A percentile compares a stretch with the other conserved stretches of the same genome.
Evolutionary conservation across 2,113 vertebrate species (phyloP).

Genomic region (Puntigrus tetrazona): DNA sequence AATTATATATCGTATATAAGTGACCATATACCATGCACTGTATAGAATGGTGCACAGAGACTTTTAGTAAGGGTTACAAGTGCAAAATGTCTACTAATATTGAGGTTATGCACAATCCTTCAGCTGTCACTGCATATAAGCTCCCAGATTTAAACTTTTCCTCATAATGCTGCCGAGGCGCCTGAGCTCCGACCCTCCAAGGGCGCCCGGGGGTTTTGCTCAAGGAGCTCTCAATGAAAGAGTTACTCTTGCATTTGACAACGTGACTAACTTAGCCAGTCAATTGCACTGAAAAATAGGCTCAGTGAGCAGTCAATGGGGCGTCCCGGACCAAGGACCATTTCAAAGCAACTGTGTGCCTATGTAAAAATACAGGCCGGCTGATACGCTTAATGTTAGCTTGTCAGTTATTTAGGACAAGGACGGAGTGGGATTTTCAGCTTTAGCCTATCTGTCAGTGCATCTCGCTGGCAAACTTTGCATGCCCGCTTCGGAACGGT

Average conservation of each 20-base stretch:
- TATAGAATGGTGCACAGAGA: background rate
- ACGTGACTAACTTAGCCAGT: background rate
- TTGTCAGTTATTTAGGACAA: background rate
- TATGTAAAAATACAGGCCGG: background rate
- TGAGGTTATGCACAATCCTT: background rate
- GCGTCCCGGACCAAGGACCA: background rate
- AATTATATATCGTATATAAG: no score
- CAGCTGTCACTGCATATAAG: background rate
- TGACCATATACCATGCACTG: no score
- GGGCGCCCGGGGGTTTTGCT: background rate
- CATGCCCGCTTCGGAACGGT: background rate
- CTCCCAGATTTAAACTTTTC: background rate
- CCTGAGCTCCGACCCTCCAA: background rate
- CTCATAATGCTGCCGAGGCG: background rate
- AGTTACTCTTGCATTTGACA: background rate
- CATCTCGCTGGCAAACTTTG: background rate
- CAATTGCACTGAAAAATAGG: background rate
- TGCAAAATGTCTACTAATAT: background rate
- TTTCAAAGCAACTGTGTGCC: background rate
- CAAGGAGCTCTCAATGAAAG: background rate
- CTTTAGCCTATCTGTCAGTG: no score
- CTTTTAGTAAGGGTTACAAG: background rate
- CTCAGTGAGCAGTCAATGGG: background rate
- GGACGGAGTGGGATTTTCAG: background rate
- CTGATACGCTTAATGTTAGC: background rate